Percentiles rank a stretch among this genome's conserved stretches.
phyloP scores from a whole-genome alignment of 2,888 invertebrate species.

The Dryobotodes eremita region DNA sequence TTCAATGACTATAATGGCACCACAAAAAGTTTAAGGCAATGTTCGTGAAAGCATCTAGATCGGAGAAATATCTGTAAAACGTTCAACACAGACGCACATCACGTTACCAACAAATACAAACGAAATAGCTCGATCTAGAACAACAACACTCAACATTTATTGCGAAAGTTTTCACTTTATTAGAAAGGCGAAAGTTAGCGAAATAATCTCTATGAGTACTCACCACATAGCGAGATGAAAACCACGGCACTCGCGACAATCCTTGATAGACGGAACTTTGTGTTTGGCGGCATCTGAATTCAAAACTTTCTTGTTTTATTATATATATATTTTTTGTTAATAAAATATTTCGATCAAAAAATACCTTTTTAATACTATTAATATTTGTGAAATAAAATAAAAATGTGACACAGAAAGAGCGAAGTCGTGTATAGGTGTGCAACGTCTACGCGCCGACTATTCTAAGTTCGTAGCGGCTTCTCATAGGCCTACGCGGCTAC shows the following conservation, averaged over 20 bases:
- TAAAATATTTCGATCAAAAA: neutral
- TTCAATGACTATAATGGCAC: neutral
- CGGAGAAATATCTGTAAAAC: constrained; percentile 35
- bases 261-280: constrained; percentile 73
- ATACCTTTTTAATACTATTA: constrained; percentile 38
- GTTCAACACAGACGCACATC: constrained; percentile 23
- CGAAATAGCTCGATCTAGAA: constrained; percentile 59
- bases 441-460: constrained; percentile 73
- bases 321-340: constrained; percentile 5
- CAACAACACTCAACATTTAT: constrained; percentile 74
- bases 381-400: neutral
- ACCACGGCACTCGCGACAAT: constrained; percentile 75
- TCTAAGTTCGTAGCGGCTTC: constrained; percentile 56
- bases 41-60: constrained; percentile 25
- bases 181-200: constrained; percentile 72
- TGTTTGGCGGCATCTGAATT: constrained; percentile 77
- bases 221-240: constrained; percentile 86
- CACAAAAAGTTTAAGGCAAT: constrained; percentile 11
- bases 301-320: constrained; percentile 63
- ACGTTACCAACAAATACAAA: constrained; percentile 44
- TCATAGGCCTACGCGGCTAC: constrained; percentile 60
- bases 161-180: constrained; percentile 72
- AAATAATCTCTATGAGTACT: constrained; percentile 79
- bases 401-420: constrained; percentile 33
- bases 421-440: constrained; percentile 56